Evolutionary conservation across 2,888 invertebrate species (phyloP), one percentile per base, ranked within the genome.

Genomic region (Blastobasis lacticolella): DNA sequence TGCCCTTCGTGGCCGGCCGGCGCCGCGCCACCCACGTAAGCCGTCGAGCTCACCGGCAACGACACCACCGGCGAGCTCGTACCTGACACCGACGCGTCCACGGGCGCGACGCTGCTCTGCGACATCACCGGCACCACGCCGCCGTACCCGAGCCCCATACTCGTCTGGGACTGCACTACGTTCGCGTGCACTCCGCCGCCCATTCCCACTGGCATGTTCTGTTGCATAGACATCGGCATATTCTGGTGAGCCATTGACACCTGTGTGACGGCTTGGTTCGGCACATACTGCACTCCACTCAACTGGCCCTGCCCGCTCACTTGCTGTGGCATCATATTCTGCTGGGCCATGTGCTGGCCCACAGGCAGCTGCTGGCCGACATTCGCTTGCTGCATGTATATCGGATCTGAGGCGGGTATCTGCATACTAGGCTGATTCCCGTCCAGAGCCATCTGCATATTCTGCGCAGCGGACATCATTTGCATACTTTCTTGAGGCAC

Each of bases 401-500:
- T 88, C 54, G 85, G 81, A 71, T 88, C 88, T 71, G 88, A 80
- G 73, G 85, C 77, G 66, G 89, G 88, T 77, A 89, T 87, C 78
- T 88, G 89, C 88, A 89, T 88, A 69, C 81, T 84, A 37, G 85
- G 77, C 79, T 89, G 89, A 81, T 88, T 89, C 73, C 80, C 83
- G 75, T 89, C 89, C 68, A 89, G 78, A 71, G 88, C 80, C 85
- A 89, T 87, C 72, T 88, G 89, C 80, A 89, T 87, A 75, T 86
- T 88, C 72, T 88, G 89, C 46, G 86, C 80, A 37, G 88, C 72
- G 51, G 88, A 72, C 82, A 91, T 90, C 78, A 91, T 86, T 62
- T 91, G 90, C 60, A 91, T 88, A 61, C 90, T 87, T 54, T 89
- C 90, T 73, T 90, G 90, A 10, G 89, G 86, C 69, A 90, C 89